A percentile compares a stretch with the other conserved stretches of the same genome.
phyloP scores from a whole-genome alignment of 2,113 vertebrate genomes.

The Chamaetylas fuelleborni region DNA sequence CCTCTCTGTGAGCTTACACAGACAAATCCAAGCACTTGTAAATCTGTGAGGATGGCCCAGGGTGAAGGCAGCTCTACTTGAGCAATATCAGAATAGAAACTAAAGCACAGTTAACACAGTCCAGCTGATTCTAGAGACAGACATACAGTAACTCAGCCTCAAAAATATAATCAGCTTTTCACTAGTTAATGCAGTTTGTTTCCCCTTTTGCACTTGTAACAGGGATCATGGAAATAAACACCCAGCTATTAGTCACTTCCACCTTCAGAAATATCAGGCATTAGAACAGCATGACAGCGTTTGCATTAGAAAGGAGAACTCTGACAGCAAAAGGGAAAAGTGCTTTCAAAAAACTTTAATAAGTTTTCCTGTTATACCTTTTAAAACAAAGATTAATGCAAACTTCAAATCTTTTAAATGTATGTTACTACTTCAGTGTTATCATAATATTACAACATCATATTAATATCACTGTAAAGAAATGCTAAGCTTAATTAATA shows the following conservation, averaged over 20 bases:
- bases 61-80: not conserved
- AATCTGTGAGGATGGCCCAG: not conserved
- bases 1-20: not conserved
- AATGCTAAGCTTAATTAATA: not conserved
- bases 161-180: not conserved
- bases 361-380: not conserved
- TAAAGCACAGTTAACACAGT: not conserved
- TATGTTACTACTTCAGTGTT: not conserved
- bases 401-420: not conserved
- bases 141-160: not conserved
- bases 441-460: not conserved
- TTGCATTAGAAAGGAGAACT: not conserved
- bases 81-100: not conserved
- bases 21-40: not conserved
- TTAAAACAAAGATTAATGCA: not conserved
- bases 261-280: not conserved
- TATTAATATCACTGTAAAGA: not conserved
- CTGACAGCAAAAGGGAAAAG: not conserved
- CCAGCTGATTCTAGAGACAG: not conserved
- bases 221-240: constrained; percentile 24
- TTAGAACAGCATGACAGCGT: not conserved
- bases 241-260: constrained; percentile 51
- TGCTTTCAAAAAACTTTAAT: not conserved
- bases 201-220: not conserved
- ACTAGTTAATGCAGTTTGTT: not conserved